A percentile compares a stretch with the other conserved stretches of the same genome.
These are phyloP conservation scores for Calcarius lapponicus DNA, from an alignment of 2,797 vertebrate species.

Conservation along the genomic window DNA sequence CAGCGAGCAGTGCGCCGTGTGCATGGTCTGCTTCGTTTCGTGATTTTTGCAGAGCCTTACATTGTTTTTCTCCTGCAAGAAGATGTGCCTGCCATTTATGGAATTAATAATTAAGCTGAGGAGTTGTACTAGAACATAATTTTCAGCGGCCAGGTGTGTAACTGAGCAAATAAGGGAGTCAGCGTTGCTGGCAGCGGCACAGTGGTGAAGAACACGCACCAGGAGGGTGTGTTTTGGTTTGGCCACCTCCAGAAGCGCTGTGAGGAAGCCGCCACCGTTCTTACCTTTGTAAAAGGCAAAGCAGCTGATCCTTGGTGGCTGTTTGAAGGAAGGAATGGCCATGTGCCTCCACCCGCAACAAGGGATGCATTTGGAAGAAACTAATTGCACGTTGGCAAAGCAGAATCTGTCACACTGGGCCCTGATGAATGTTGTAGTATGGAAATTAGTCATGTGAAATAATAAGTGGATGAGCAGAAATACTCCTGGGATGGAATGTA, in stretches of 20 bases:
- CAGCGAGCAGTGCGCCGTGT: neutral
- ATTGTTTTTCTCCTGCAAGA: neutral
- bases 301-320: neutral
- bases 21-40: fast-evolving
- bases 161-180: neutral
- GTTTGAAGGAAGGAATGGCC: neutral
- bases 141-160: neutral
- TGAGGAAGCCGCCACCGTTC: neutral
- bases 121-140: neutral
- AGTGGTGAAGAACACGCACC: fast-evolving
- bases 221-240: neutral
- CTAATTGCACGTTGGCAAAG: neutral
- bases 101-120: neutral
- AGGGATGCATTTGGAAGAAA: neutral
- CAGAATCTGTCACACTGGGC: neutral
- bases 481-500: conserved; percentile 10
- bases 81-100: neutral
- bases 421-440: neutral
- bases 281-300: neutral
- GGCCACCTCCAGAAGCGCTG: fast-evolving
- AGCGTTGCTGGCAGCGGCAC: neutral
- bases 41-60: neutral
- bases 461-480: conserved; percentile 47
- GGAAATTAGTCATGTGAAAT: conserved; percentile 53
- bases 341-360: neutral